Conservation (phyloP, 2,888 invertebrate genomes). For the Clivina fossor region DNA sequence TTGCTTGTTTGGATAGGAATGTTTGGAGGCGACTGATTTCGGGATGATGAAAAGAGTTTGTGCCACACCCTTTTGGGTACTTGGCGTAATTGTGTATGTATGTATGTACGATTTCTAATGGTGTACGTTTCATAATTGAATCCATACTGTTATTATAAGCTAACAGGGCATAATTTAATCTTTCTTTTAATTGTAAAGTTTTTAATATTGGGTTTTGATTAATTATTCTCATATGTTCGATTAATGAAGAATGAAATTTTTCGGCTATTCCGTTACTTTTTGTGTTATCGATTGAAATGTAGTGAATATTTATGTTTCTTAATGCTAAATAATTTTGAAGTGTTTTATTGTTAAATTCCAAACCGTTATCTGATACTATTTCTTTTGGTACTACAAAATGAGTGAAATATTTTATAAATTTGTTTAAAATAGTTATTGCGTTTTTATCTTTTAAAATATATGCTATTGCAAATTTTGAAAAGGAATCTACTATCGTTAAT, state of each 20-base stretch:
- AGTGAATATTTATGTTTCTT: conserved; percentile 31
- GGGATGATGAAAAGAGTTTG: too few species aligned
- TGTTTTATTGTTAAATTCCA: conserved; percentile 25
- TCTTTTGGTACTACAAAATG: conserved; percentile 12
- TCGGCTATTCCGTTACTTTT: conserved; percentile 31
- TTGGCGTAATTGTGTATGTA: too few species aligned
- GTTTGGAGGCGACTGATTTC: too few species aligned
- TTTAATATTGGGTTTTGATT: neutral
- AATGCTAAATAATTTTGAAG: conserved; percentile 15
- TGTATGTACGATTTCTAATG: too few species aligned
- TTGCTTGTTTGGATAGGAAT: too few species aligned
- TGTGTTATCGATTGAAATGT: conserved; percentile 24
- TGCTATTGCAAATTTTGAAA: conserved; percentile 38
- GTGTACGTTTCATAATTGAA: conserved; percentile 6
- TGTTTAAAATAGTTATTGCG: neutral
- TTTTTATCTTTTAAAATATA: conserved; percentile 11
- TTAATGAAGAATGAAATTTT: conserved; percentile 28
- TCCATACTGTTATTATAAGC: conserved; percentile 10
- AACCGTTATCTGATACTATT: conserved; percentile 21
- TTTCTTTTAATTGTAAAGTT: conserved; percentile 3
- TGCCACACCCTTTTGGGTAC: too few species aligned
- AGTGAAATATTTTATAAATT: conserved; percentile 11
- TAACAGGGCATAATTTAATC: conserved; percentile 8
- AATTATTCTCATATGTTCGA: conserved; percentile 20
- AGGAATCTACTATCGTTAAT: conserved; percentile 39